Percentiles rank a stretch among this genome's conserved stretches.
These are phyloP conservation scores for Jacana jacana DNA, from an alignment of 2,113 vertebrate species.

Conservation along the genomic window DNA sequence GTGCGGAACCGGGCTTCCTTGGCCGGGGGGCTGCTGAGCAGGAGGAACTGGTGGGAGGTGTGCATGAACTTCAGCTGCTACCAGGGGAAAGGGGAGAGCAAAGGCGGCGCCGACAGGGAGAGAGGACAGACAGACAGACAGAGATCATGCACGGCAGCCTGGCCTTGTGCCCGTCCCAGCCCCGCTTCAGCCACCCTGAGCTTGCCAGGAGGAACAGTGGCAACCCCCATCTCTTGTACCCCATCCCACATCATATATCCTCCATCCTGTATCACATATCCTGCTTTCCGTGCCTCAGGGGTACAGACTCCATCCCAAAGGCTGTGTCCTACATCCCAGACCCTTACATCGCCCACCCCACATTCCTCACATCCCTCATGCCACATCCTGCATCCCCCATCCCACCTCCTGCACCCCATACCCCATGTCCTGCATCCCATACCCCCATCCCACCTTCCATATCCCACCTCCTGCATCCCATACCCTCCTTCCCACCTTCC, in stretches of 20 bases:
- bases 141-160: conserved; percentile 63
- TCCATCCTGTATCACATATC: not conserved
- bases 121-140: not conserved
- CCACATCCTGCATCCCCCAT: not conserved
- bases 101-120: not conserved
- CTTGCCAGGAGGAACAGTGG: not conserved
- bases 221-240: not conserved
- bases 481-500: too few relatives aligned
- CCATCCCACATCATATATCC: not conserved
- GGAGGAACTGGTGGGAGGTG: conserved; percentile 98
- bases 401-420: not conserved
- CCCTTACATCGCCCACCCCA: not conserved
- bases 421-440: not conserved
- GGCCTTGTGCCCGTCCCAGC: rapidly evolving
- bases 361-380: not conserved
- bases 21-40: conserved; percentile 97
- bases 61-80: conserved; percentile 99
- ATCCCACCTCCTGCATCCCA: not conserved
- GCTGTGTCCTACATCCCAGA: not conserved
- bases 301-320: not conserved
- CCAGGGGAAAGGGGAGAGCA: conserved; percentile 62
- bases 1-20: conserved; percentile 98
- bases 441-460: not conserved
- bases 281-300: not conserved
- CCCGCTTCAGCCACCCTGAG: rapidly evolving